These are phyloP conservation scores for Zeuzera pyrina DNA, from an alignment of 2,888 invertebrate species.

Conservation along the genomic window DNA sequence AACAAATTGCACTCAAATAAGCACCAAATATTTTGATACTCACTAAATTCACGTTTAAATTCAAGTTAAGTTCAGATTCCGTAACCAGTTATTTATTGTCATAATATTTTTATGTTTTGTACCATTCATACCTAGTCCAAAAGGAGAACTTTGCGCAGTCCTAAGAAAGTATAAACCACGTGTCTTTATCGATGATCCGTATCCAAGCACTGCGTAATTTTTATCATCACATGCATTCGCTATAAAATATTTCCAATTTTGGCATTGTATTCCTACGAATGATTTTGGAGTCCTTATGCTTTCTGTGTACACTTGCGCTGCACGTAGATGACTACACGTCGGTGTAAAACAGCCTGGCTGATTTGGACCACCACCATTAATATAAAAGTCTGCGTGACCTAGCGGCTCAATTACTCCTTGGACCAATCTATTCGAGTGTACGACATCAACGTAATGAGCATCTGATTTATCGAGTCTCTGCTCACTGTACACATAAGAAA, in stretches of 20 bases:
- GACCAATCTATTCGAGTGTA: slow-evolving; percentile 59
- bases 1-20: no score
- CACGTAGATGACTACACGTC: slow-evolving; percentile 61
- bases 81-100: slow-evolving; percentile 31
- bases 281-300: slow-evolving; percentile 52
- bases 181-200: slow-evolving; percentile 52
- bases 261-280: slow-evolving; percentile 48
- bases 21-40: slow-evolving; percentile 14
- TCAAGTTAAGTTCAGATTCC: slow-evolving; percentile 29
- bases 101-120: slow-evolving; percentile 29
- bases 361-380: slow-evolving; percentile 78
- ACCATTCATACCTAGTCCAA: slow-evolving; percentile 56
- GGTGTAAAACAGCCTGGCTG: slow-evolving; percentile 79
- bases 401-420: slow-evolving; percentile 69
- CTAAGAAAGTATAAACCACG: slow-evolving; percentile 60
- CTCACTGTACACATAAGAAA: slow-evolving; percentile 50
- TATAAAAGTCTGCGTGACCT: slow-evolving; percentile 83
- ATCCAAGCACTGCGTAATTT: slow-evolving; percentile 51
- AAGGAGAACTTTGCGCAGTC: slow-evolving; percentile 45
- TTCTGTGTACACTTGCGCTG: slow-evolving; percentile 55
- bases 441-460: slow-evolving; percentile 56
- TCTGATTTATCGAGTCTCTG: slow-evolving; percentile 58
- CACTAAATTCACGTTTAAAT: slow-evolving; percentile 9
- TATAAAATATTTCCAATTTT: slow-evolving; percentile 53
- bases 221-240: slow-evolving; percentile 43